phyloP scores from a whole-genome alignment of 2,888 invertebrate genomes.

The Kuschelorhynchus macadamiae region DNA sequence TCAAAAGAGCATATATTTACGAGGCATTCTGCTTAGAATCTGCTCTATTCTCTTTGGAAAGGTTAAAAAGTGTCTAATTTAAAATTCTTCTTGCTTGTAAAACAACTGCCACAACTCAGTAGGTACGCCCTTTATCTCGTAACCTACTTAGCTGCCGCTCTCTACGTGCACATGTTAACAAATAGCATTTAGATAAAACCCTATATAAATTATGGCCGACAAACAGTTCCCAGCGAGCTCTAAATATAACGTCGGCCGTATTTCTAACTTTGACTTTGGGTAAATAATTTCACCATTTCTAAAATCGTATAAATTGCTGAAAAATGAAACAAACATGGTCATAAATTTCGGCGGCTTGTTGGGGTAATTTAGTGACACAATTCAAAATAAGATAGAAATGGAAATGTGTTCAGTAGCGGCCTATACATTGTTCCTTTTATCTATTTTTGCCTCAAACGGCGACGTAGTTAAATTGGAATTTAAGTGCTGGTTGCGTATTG shows the following conservation, averaged over 20 bases:
- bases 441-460: too few species aligned
- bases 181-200: constrained; percentile 41
- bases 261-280: constrained; percentile 38
- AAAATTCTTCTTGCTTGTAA: too few species aligned
- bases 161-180: constrained; percentile 33
- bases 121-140: constrained; percentile 21
- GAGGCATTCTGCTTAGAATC: too few species aligned
- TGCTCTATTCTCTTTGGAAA: too few species aligned
- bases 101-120: neutral
- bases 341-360: constrained; percentile 60
- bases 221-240: constrained; percentile 26
- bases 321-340: constrained; percentile 60
- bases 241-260: constrained; percentile 33
- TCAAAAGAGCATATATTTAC: too few species aligned
- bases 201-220: constrained; percentile 37
- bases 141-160: constrained; percentile 20
- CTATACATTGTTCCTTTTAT: too few species aligned
- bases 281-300: constrained; percentile 54
- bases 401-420: constrained; percentile 12
- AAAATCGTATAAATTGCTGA: constrained; percentile 57
- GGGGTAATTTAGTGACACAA: constrained; percentile 60
- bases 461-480: too few species aligned
- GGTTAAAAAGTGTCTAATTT: too few species aligned
- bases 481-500: too few species aligned
- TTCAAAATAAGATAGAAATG: constrained; percentile 52